phyloP scores from a whole-genome alignment of 2,797 vertebrate genomes.

The Phylloscopus collybita region DNA sequence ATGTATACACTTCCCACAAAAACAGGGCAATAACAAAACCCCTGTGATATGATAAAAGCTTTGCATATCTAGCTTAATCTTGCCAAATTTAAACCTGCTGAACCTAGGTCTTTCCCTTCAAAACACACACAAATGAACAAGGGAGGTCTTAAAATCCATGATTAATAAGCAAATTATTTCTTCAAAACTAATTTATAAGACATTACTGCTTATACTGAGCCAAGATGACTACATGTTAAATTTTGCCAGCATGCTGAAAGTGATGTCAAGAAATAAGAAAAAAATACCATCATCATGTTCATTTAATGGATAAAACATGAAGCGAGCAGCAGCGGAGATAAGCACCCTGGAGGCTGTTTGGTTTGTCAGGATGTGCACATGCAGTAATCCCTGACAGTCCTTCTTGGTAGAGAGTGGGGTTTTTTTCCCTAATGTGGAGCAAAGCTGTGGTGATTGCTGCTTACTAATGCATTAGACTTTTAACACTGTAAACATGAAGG shows the following conservation, averaged over 20 bases:
- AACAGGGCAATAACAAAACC: background rate
- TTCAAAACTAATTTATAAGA: conserved; percentile 66
- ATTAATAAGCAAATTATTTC: conserved; percentile 69
- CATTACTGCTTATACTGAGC: conserved; percentile 30
- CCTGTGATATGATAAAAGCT: conserved; percentile 12
- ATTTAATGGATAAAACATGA: conserved; percentile 40
- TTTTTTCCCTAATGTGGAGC: background rate
- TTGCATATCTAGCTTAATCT: conserved; percentile 17
- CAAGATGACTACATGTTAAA: background rate
- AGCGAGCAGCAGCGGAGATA: conserved; percentile 1
- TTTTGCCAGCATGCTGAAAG: background rate
- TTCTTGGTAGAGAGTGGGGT: background rate
- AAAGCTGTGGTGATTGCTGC: conserved; percentile 55
- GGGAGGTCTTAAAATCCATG: conserved; percentile 1
- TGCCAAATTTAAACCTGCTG: conserved; percentile 55
- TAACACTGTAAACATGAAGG: conserved; percentile 56
- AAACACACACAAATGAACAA: conserved; percentile 43
- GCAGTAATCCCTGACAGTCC: conserved; percentile 35
- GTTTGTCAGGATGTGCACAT: conserved; percentile 20
- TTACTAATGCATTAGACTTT: conserved; percentile 56
- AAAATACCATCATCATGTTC: background rate
- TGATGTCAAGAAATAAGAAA: conserved; percentile 43
- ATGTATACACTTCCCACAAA: background rate
- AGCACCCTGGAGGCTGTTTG: conserved; percentile 31
- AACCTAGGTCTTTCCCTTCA: conserved; percentile 50